Evolutionary conservation across 2,888 invertebrate species (phyloP).

Genomic region (Leptarthrus brevirostris): DNA sequence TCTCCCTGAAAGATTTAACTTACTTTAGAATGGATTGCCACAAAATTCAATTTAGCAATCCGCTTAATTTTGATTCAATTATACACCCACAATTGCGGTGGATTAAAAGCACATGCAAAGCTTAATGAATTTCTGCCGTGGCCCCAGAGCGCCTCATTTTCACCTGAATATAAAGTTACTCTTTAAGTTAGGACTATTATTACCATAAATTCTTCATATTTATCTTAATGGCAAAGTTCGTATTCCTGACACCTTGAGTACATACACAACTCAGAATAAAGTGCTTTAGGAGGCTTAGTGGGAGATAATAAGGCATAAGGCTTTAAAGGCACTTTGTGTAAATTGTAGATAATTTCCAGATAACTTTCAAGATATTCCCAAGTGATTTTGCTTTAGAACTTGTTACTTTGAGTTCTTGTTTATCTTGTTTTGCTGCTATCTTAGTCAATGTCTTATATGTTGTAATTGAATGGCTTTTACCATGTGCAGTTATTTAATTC

Average conservation of each 20-base stretch:
- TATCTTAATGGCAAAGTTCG: neutral
- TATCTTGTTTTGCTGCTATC: too few relatives aligned
- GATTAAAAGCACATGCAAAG: neutral
- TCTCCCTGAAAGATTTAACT: neutral
- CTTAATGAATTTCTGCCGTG: neutral
- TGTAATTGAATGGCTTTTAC: too few relatives aligned
- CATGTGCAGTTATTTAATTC: too few relatives aligned
- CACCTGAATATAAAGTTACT: slow-evolving; percentile 23
- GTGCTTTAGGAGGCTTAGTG: too few relatives aligned
- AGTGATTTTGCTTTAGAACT: too few relatives aligned
- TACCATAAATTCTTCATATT: slow-evolving; percentile 31
- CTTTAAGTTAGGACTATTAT: slow-evolving; percentile 3
- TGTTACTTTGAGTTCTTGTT: too few relatives aligned
- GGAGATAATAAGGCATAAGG: too few relatives aligned
- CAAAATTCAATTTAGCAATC: slow-evolving; percentile 14
- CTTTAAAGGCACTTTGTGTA: too few relatives aligned
- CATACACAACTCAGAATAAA: too few relatives aligned
- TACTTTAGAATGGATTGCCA: slow-evolving; percentile 10
- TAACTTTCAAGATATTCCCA: too few relatives aligned
- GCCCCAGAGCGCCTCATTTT: neutral
- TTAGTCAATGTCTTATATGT: too few relatives aligned
- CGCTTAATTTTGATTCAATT: slow-evolving; percentile 29
- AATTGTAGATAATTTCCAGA: too few relatives aligned
- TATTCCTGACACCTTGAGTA: neutral
- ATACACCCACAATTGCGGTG: neutral